phyloP scores from a whole-genome alignment of 2,113 vertebrate genomes.

The Carlito syrichta region DNA sequence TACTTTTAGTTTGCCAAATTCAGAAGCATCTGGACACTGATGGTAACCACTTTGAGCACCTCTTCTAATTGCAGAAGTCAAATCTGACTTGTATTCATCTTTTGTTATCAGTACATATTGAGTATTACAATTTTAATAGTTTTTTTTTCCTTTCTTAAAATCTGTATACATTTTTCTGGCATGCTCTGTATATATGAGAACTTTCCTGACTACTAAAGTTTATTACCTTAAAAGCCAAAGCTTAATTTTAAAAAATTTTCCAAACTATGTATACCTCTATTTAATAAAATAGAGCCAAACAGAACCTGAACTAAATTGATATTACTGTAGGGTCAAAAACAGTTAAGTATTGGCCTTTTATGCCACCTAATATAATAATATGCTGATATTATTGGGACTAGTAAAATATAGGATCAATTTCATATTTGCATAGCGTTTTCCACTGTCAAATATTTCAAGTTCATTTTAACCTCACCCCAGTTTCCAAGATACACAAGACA shows the following conservation, averaged over 20 bases:
- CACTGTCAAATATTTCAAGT: conserved; percentile 13
- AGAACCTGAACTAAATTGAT: not conserved
- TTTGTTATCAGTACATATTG: no score
- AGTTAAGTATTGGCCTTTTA: not conserved
- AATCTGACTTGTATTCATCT: no score
- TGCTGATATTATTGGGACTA: not conserved
- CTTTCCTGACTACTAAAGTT: not conserved
- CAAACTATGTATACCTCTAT: not conserved
- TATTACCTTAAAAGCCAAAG: not conserved
- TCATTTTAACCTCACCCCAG: not conserved
- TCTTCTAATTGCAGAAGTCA: no score
- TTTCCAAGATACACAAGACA: not conserved
- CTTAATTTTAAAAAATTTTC: not conserved
- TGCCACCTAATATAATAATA: not conserved
- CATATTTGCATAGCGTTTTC: not conserved
- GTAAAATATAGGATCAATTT: not conserved
- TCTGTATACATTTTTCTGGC: no score
- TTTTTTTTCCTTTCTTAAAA: no score
- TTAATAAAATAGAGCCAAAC: conserved; percentile 5
- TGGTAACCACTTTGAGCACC: no score
- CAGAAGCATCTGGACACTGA: no score
- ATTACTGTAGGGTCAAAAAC: not conserved
- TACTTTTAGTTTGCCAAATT: no score
- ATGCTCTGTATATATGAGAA: not conserved
- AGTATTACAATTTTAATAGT: no score